A percentile compares a stretch with the other conserved stretches of the same genome.
Conservation (phyloP, 2,888 invertebrate genomes). For the Heliconius charithonia region DNA sequence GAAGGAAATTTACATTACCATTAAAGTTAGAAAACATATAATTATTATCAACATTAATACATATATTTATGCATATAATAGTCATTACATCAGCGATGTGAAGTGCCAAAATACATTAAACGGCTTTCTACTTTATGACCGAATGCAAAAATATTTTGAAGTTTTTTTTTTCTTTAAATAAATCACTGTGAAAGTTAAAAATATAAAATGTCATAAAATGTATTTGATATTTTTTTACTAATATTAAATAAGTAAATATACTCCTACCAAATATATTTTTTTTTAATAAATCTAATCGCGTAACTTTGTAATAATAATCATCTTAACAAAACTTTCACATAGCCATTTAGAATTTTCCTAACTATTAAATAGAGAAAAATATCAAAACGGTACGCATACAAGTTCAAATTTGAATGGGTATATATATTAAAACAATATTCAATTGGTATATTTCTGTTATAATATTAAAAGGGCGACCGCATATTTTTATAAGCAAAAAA, state of each 20-base stretch:
- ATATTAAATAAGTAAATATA: too few relatives aligned
- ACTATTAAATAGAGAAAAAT: too few relatives aligned
- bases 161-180: not conserved
- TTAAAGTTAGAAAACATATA: conserved; percentile 24
- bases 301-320: too few relatives aligned
- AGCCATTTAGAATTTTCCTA: too few relatives aligned
- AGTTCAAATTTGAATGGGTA: too few relatives aligned
- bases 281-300: too few relatives aligned
- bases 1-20: not conserved
- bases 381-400: too few relatives aligned
- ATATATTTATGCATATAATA: not conserved
- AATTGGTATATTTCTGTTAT: not conserved
- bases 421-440: too few relatives aligned
- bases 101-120: conserved; percentile 7
- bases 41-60: conserved; percentile 12
- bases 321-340: too few relatives aligned
- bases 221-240: not conserved
- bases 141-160: conserved; percentile 8
- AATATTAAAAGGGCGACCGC: not conserved
- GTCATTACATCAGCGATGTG: not conserved
- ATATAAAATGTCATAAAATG: not conserved
- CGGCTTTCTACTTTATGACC: conserved; percentile 16
- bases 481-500: not conserved
- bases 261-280: too few relatives aligned
- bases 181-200: conserved; percentile 1